A percentile compares a stretch with the other conserved stretches of the same genome.
phyloP scores from a whole-genome alignment of 2,888 invertebrate genomes.

The Synanthedon vespiformis region DNA sequence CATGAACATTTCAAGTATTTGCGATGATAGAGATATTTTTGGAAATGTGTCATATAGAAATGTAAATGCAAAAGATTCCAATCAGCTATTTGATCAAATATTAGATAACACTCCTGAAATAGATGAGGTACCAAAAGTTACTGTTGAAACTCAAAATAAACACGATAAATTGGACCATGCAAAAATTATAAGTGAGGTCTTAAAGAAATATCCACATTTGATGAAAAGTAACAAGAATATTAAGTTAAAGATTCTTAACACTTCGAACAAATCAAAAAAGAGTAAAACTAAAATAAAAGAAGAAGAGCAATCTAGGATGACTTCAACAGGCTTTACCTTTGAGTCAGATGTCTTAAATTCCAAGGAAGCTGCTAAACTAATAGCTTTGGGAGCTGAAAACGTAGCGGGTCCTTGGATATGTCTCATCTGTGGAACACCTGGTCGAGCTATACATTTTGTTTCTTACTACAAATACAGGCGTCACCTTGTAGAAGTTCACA shows the following conservation, averaged over 20 bases:
- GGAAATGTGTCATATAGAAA: conserved; percentile 16
- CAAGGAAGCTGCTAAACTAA: conserved; percentile 72
- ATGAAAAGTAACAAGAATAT: conserved; percentile 90
- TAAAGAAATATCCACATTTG: conserved; percentile 89
- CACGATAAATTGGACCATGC: conserved; percentile 76
- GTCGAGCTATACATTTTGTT: conserved; percentile 77
- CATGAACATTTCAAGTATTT: conserved; percentile 22
- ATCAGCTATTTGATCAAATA: conserved; percentile 58
- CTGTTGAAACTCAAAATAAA: conserved; percentile 73
- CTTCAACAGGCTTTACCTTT: conserved; percentile 37
- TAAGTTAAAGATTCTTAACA: conserved; percentile 84
- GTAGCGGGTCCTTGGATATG: conserved; percentile 85
- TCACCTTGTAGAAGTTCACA: conserved; percentile 85
- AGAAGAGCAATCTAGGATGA: conserved; percentile 18
- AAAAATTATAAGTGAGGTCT: conserved; percentile 87
- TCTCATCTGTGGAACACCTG: conserved; percentile 77
- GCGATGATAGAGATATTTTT: conserved; percentile 33
- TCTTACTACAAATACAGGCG: conserved; percentile 84
- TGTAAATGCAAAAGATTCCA: conserved; percentile 29
- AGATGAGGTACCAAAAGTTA: conserved; percentile 48
- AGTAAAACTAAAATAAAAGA: conserved; percentile 22
- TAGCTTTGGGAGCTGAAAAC: conserved; percentile 72
- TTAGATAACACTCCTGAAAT: conserved; percentile 23
- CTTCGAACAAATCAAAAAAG: conserved; percentile 38
- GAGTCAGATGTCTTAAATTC: conserved; percentile 71